A percentile compares a stretch with the other conserved stretches of the same genome.
Evolutionary conservation across 2,113 vertebrate genomes (phyloP).

Genomic region (Hemiscyllium ocellatum): DNA sequence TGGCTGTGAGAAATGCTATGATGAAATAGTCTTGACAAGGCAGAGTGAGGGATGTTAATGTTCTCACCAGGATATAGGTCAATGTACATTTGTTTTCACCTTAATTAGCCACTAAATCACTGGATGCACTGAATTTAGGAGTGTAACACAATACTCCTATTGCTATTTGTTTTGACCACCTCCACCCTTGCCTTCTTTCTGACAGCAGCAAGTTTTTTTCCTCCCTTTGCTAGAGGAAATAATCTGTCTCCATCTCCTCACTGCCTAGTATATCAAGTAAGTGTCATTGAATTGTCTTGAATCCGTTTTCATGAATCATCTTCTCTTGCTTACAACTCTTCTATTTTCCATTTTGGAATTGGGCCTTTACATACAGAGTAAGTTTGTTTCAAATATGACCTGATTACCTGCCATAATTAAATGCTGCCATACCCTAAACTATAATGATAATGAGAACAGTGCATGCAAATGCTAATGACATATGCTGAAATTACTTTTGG

Average conservation of each 20-base stretch:
- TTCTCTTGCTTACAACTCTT: not conserved
- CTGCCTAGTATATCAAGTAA: not conserved
- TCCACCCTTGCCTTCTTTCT: not conserved
- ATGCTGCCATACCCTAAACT: not conserved
- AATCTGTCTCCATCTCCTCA: not conserved
- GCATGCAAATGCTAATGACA: not conserved
- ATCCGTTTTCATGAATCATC: not conserved
- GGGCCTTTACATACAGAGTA: not conserved
- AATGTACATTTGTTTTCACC: not conserved
- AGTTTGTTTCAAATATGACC: not conserved
- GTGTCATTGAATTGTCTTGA: not conserved
- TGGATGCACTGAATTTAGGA: not conserved
- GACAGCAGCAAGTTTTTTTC: not conserved
- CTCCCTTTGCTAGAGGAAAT: not conserved
- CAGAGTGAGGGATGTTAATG: not conserved
- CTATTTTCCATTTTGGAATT: not conserved
- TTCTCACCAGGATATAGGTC: not conserved
- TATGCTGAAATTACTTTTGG: not conserved
- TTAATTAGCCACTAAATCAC: not conserved
- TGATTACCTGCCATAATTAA: not conserved
- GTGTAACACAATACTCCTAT: not conserved
- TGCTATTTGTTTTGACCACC: not conserved
- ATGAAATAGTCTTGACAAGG: not conserved
- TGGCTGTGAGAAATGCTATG: not conserved
- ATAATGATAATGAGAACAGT: not conserved